phyloP scores from a whole-genome alignment of 2,113 vertebrate genomes.

The Limanda limanda region DNA sequence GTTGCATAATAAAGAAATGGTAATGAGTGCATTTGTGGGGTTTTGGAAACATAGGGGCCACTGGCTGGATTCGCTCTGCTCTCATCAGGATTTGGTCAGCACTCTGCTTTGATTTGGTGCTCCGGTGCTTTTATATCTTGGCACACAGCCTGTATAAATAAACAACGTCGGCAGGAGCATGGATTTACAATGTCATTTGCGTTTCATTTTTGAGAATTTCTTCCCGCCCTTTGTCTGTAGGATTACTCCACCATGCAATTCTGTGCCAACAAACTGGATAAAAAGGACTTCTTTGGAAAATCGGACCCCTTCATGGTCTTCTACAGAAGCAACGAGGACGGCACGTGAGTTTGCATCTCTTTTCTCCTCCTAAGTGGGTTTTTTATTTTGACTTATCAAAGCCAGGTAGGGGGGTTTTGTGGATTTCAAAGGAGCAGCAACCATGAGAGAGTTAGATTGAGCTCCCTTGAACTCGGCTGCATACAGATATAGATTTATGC shows the following conservation, averaged over 20 bases:
- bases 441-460: constrained; percentile 18
- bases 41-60: constrained; percentile 38
- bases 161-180: constrained; percentile 47
- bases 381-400: constrained; percentile 28
- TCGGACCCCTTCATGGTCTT: constrained; percentile 95
- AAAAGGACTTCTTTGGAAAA: constrained; percentile 95
- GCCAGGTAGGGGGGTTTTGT: not conserved
- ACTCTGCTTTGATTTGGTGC: constrained; percentile 66
- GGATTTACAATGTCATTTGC: constrained; percentile 55
- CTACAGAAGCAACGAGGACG: constrained; percentile 93
- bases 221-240: constrained; percentile 65
- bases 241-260: constrained; percentile 93
- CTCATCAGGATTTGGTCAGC: constrained; percentile 60
- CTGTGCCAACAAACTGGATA: constrained; percentile 94
- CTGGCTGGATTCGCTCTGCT: constrained; percentile 48
- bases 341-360: constrained; percentile 85
- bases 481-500: constrained; percentile 1
- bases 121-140: constrained; percentile 47
- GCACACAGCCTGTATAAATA: constrained; percentile 46
- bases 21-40: constrained; percentile 55
- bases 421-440: constrained; percentile 32
- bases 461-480: constrained; percentile 35
- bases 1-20: constrained; percentile 49
- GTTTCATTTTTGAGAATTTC: constrained; percentile 20
- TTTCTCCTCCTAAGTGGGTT: not conserved